Base-by-base conservation (phyloP, 2,888 invertebrate species). In the Chloromyia formosa region DNA sequence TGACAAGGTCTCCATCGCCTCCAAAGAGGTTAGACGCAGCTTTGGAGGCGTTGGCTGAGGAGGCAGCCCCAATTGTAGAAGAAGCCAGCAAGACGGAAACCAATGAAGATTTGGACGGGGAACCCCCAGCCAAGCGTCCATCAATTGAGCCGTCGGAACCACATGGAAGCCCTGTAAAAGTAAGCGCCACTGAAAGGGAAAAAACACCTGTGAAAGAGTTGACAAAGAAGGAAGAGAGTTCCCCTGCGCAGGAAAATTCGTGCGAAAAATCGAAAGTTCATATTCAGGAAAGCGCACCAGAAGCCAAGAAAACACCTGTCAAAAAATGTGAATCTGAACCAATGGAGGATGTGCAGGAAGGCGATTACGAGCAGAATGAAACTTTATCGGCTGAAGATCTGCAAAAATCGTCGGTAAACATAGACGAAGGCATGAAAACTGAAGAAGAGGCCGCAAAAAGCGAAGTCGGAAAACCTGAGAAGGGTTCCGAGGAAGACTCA, bases 371-470 rank as follows among this genome's bases (percentile, higher is more conserved):
- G 27, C 76, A 18, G 82, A 80, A 12, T 81, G 82, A 60, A 1
- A 53, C 27, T 85, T 42, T 84, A 85, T 7, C 86, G 82, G 58
- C 84, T 82, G 14, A 86, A 86, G 75, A 82, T 82, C 78, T 86
- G 84, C 79, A 79, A 81, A 5, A 78, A 79, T 5, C 27, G 22
- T 76, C 77, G 35, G 73, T 74, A 40, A 77, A n/a, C n/a, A n/a
- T n/a, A 10, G 27, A 58, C 40, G 27, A 23, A 18, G 27, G n/a
- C 12, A 71, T 4, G 60, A 42, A 22, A 49, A 12, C 35, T 45
- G 53, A 60, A 14, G 7, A 27, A 73, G 42, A 60, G n/a, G 7
- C 49, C 53, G 20, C 54, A 2, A 12, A 54, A 71, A 18, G 10
- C 20, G 22, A 22, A 18, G n/a, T 5, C 56, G 49, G 10, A 49